Conservation (phyloP, 2,113 vertebrate species). For the Edolisoma coerulescens region DNA sequence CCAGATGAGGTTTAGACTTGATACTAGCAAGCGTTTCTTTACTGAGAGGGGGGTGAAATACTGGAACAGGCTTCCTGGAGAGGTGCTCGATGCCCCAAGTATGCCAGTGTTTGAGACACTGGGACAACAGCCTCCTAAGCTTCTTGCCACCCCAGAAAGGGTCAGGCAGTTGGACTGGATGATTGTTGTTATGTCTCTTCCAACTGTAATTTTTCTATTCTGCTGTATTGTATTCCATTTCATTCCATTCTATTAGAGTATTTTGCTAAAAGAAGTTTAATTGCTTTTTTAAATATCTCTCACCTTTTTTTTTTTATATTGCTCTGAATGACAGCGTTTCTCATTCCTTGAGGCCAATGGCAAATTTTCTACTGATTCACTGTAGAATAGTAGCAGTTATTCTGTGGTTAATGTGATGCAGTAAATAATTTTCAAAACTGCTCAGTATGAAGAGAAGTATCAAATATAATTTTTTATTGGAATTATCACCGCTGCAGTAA, state of each 20-base stretch:
- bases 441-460: neutral
- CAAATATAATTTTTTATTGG: neutral
- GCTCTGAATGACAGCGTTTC: neutral
- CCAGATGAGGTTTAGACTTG: neutral
- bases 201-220: neutral
- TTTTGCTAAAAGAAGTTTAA: neutral
- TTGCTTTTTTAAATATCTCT: accelerated
- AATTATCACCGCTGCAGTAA: neutral
- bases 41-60: neutral
- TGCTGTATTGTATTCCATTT: neutral
- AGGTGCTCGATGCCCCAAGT: accelerated
- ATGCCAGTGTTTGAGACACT: neutral
- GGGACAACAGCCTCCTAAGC: neutral
- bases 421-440: neutral
- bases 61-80: neutral
- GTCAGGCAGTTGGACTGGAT: neutral
- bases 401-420: neutral
- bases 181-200: neutral
- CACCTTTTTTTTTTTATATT: neutral
- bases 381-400: neutral
- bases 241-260: neutral
- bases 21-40: neutral
- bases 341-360: neutral
- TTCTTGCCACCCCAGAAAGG: neutral
- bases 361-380: neutral